Base-by-base conservation (phyloP, 2,888 invertebrate genomes). In the Conus canariensis region DNA sequence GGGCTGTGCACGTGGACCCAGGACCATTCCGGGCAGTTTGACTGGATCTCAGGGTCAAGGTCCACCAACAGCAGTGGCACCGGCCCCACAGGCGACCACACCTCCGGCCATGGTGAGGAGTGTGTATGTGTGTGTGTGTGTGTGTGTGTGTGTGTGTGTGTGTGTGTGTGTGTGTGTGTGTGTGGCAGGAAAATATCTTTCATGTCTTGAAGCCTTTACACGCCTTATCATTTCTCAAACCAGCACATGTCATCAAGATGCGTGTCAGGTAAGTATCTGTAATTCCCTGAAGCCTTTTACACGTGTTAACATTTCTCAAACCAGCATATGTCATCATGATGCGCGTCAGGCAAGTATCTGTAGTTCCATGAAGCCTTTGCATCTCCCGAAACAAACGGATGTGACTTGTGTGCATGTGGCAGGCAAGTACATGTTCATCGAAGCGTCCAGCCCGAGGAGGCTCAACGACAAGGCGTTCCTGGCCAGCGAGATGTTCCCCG, bases 401-500 rank as follows among this genome's bases (percentile, higher is more conserved):
- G 30, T 30, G 30, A 30, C 30, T 30, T 59, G 58, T 85, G 59
- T 22, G 59, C 59, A 0, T 60, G 59, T 85, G 59, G 7, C 74
- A 92, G 95, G 95, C 6, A 93, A 94, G 90, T 95, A 94, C 88
- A 85, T 95, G 60, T 94, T 92, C 91, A 92, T 92, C 67, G 93
- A 94, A 85, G 92, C 94, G 16, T 94, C 97, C 9, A 97, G 97
- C 92, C 97, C 97, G 0, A 95, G 97, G 87, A 93, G 96, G 91
- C 97, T 97, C 1, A 97, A 97, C 2, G 97, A 97, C 93, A 96
- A 96, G 83, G 97, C 97, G 0, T 95, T 97, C 91, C 96, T 97
- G 12, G 82, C 94, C 59, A 94, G 94, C 10, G 92, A 92, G 12
- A 83, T 90, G 77, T 67, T 85, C 6, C 82, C 85, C 7, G 83